Conservation (phyloP, 2,113 vertebrate genomes). For the Typhlomys cinereus region DNA sequence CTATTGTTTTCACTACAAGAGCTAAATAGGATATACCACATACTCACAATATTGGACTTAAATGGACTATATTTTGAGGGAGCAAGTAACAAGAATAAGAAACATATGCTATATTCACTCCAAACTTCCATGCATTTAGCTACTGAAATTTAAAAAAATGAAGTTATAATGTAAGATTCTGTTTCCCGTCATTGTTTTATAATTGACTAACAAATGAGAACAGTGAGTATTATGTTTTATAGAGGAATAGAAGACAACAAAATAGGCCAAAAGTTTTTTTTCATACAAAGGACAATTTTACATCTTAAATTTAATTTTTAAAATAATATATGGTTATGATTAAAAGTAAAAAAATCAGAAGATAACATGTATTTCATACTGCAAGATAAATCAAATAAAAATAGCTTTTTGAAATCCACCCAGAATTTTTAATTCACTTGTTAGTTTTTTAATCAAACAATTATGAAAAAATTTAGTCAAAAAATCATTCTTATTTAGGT, state of each 20-base stretch:
- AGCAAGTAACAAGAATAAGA: neutral
- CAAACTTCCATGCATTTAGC: neutral
- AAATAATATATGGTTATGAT: neutral
- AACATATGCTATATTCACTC: neutral
- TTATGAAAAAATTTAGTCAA: conserved; percentile 1
- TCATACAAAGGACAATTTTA: conserved; percentile 1
- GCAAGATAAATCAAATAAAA: conserved; percentile 20
- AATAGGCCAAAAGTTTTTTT: neutral
- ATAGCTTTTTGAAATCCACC: neutral
- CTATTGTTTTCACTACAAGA: neutral
- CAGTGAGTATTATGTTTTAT: neutral
- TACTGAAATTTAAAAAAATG: neutral
- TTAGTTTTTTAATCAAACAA: neutral
- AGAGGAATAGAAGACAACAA: neutral
- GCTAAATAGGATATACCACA: neutral
- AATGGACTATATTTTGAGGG: conserved; percentile 6
- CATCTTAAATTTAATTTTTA: conserved; percentile 38
- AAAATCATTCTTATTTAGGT: conserved; percentile 7
- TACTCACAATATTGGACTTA: neutral
- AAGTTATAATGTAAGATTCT: neutral
- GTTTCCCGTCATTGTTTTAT: conserved; percentile 34
- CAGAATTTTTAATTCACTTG: conserved; percentile 16
- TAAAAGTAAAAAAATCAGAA: conserved; percentile 46
- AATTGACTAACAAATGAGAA: conserved; percentile 13
- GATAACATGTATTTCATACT: neutral